Percentiles rank a stretch among this genome's conserved stretches.
These are phyloP conservation scores for Platygyra sinensis DNA, from an alignment of 64 coral and sea anemone genomes.

Conservation along the genomic window DNA sequence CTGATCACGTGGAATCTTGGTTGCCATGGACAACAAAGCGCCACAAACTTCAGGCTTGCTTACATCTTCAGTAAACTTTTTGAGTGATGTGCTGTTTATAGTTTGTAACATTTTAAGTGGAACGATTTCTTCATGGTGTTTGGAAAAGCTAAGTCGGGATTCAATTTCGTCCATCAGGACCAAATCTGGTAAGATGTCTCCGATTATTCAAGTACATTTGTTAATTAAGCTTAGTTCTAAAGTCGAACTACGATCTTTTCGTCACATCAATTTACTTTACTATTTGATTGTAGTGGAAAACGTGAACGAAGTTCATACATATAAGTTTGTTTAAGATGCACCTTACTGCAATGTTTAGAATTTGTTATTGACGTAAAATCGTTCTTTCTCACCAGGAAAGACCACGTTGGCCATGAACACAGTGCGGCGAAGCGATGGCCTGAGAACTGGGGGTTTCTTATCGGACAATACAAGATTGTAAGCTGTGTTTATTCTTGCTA, in stretches of 20 bases:
- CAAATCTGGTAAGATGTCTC: slow-evolving; percentile 89
- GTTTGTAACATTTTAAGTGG: not conserved
- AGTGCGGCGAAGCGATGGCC: slow-evolving; percentile 87
- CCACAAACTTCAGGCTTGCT: too few relatives aligned
- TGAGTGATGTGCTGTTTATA: not conserved
- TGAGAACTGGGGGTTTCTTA: slow-evolving; percentile 92
- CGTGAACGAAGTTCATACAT: not conserved
- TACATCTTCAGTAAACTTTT: not conserved
- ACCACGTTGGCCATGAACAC: slow-evolving; percentile 89
- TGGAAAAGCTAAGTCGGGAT: slow-evolving; percentile 71
- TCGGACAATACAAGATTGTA: slow-evolving; percentile 92
- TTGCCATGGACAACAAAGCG: too few relatives aligned
- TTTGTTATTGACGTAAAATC: not conserved
- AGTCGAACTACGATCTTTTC: slow-evolving; percentile 7
- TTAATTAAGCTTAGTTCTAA: not conserved
- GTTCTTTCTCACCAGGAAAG: slow-evolving; percentile 71
- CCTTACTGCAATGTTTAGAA: not conserved
- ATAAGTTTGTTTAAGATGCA: not conserved
- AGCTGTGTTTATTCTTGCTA: slow-evolving; percentile 12
- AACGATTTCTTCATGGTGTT: slow-evolving; percentile 70
- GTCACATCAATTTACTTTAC: too few relatives aligned
- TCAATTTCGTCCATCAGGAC: slow-evolving; percentile 92
- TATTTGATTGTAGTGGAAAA: slow-evolving; percentile 8
- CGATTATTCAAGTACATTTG: not conserved
- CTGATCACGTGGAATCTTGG: too few relatives aligned